Evolutionary conservation across 1,140 invertebrate genomes (phyloP), one percentile per base, ranked within the genome.

Genomic region (Drosophila cardini): DNA sequence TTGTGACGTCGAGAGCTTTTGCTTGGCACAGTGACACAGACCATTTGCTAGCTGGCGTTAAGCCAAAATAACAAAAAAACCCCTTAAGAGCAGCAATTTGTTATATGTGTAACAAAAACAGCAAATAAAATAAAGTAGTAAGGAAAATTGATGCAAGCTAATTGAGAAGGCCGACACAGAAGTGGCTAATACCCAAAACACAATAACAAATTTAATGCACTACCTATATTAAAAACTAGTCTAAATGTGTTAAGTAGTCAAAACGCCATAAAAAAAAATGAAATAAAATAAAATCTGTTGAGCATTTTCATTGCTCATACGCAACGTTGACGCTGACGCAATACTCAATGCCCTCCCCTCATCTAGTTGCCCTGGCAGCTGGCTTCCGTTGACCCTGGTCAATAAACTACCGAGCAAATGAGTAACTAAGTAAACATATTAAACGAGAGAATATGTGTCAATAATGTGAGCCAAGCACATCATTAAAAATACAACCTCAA

Each of bases 361-460:
- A 43, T 11, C 50, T 13, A 26, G 7, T 34, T 21, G 1, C 15
- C 42, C 32, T 62, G 69, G 63, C 77, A 79, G 64, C 58, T 60
- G 65, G 71, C 78, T 80, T 80, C 77, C 78, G 78, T 80, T 80
- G 78, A 76, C 78, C 78, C 72, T 76, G 78, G 77, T 80, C 77
- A 80, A 80, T 71, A 80, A 76, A 80, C 77, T 72, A 46, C 30
- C 16, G 21, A 73, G 55, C 52, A 61, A 78, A 72, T 55, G 58
- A 30, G 48, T 15, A 46, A 58, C 45, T 16, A 34, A 72, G 70
- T 69, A 77, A 73, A 77, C 52, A 73, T 16, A 60, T 71, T 58
- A 67, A 78, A 72, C 38, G 16, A 60, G 52, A 46, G 45, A 73
- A 74, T 69, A 79, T 75, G 72, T 80, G 78, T 79, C 72, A 75